These are phyloP conservation scores for Mandrillus leucophaeus DNA, from an alignment of 2,113 vertebrate species.

Conservation along the genomic window DNA sequence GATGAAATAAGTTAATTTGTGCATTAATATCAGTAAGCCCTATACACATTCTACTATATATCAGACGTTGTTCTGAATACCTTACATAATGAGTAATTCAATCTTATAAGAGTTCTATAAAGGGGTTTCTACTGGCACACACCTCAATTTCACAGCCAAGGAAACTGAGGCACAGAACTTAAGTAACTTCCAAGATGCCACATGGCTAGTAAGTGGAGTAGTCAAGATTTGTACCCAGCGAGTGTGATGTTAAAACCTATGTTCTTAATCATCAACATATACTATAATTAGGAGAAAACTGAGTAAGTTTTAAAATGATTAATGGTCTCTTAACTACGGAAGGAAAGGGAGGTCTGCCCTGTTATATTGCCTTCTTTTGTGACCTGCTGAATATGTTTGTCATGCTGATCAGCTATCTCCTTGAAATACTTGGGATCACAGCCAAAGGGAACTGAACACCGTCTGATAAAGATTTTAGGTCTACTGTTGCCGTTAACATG, in stretches of 20 bases:
- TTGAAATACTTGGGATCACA: neutral
- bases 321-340: neutral
- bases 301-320: neutral
- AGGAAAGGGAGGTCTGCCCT: neutral
- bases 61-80: neutral
- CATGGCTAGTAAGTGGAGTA: neutral
- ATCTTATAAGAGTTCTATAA: neutral
- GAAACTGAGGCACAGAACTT: neutral
- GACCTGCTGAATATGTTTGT: neutral
- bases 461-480: neutral
- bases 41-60: neutral
- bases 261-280: neutral
- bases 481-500: neutral
- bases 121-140: neutral
- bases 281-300: neutral
- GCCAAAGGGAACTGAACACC: neutral
- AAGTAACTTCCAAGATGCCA: neutral
- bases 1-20: neutral
- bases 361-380: neutral
- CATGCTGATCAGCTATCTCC: neutral
- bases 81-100: neutral
- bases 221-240: neutral
- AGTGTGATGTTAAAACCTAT: neutral
- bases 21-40: neutral
- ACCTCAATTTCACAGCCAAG: neutral